These are phyloP conservation scores for Drosophila niveifrons DNA, from an alignment of 2,888 invertebrate species.

Conservation along the genomic window DNA sequence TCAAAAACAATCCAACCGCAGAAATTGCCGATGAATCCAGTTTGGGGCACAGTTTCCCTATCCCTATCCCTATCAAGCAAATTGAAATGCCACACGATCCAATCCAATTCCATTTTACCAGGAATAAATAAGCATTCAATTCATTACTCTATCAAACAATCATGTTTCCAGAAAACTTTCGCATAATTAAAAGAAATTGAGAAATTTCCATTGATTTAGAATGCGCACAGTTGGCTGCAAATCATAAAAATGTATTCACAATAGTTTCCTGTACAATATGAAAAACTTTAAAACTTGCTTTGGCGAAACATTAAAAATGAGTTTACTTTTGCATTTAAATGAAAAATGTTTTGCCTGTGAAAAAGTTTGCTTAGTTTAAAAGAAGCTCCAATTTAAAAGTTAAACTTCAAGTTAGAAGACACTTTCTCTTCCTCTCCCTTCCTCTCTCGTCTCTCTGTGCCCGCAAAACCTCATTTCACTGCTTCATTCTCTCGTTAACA, in stretches of 20 bases:
- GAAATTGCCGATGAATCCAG: slow-evolving; percentile 33
- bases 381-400: slow-evolving; percentile 24
- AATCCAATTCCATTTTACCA: not conserved
- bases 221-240: not conserved
- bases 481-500: slow-evolving; percentile 1
- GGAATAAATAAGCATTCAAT: slow-evolving; percentile 6
- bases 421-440: not conserved
- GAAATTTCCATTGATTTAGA: not conserved
- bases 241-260: slow-evolving; percentile 12
- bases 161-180: slow-evolving; percentile 12
- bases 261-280: slow-evolving; percentile 8
- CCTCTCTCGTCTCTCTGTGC: not conserved
- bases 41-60: slow-evolving; percentile 5
- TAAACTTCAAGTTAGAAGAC: slow-evolving; percentile 20
- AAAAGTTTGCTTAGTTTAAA: slow-evolving; percentile 44
- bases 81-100: slow-evolving; percentile 11
- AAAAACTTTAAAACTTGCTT: slow-evolving; percentile 32
- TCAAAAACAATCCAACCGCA: slow-evolving; percentile 45
- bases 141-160: slow-evolving; percentile 8
- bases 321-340: slow-evolving; percentile 58
- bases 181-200: not conserved
- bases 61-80: not conserved
- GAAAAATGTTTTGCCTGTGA: slow-evolving; percentile 37
- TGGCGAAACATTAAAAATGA: slow-evolving; percentile 39
- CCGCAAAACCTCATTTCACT: not conserved